phyloP scores from a whole-genome alignment of 2,888 invertebrate genomes.

The Tipula unca region DNA sequence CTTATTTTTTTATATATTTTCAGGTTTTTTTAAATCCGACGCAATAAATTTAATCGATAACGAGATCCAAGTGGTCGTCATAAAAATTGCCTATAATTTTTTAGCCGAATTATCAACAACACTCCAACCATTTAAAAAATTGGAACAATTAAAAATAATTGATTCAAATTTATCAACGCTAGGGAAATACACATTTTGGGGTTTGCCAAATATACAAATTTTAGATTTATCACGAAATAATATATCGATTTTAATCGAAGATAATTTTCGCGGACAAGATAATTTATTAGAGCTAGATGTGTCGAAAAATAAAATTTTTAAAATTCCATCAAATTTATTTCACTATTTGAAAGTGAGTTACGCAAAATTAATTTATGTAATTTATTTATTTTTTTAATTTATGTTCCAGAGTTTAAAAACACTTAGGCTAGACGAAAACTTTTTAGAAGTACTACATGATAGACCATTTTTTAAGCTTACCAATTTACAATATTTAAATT shows the following conservation, averaged over 20 bases:
- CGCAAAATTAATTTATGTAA: background rate
- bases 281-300: conserved; percentile 62
- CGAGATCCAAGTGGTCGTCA: conserved; percentile 49
- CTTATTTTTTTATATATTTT: background rate
- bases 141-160: conserved; percentile 64
- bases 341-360: conserved; percentile 50
- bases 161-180: conserved; percentile 68
- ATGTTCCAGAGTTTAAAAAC: background rate
- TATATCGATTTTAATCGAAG: conserved; percentile 56
- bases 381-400: background rate
- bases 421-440: conserved; percentile 56
- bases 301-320: conserved; percentile 63
- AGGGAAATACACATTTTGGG: conserved; percentile 74
- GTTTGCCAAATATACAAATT: conserved; percentile 51
- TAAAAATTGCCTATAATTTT: conserved; percentile 44
- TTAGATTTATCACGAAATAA: conserved; percentile 65
- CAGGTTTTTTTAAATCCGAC: conserved; percentile 42
- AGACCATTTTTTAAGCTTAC: conserved; percentile 65
- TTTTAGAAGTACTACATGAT: conserved; percentile 58
- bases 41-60: conserved; percentile 52
- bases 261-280: conserved; percentile 69
- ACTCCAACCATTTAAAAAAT: conserved; percentile 48
- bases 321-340: conserved; percentile 68
- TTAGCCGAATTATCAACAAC: conserved; percentile 38
- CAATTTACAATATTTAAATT: conserved; percentile 60